Percentiles rank a stretch among this genome's conserved stretches.
These are phyloP conservation scores for Punctoribates punctum DNA, from an alignment of 2,888 invertebrate species.

Conservation along the genomic window DNA sequence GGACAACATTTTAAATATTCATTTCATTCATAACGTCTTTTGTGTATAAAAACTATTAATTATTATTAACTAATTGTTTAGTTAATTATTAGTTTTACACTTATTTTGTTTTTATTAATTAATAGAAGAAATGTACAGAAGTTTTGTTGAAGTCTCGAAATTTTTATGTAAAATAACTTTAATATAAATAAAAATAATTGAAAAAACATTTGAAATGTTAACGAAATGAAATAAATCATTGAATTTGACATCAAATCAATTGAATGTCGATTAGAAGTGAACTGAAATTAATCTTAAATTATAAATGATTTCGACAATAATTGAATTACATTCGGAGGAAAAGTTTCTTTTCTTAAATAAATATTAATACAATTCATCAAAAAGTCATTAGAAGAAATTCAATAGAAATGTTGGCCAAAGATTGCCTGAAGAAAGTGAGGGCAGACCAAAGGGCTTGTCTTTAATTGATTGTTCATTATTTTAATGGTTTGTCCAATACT, in stretches of 20 bases:
- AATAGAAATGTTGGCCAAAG: neutral
- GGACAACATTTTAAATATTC: neutral
- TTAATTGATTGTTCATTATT: conserved; percentile 31
- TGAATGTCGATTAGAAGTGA: neutral
- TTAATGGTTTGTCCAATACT: conserved; percentile 25
- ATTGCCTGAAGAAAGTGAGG: neutral
- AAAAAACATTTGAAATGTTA: neutral
- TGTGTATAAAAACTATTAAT: neutral
- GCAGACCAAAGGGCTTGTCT: neutral
- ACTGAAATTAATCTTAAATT: neutral
- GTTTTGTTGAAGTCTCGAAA: neutral
- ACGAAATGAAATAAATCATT: too few species aligned
- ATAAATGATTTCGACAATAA: neutral
- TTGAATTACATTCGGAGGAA: too few species aligned
- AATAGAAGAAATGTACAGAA: conserved; percentile 8
- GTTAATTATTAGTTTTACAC: neutral
- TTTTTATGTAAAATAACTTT: conserved; percentile 18
- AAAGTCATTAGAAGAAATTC: neutral
- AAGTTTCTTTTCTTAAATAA: too few species aligned
- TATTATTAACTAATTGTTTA: neutral
- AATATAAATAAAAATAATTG: neutral
- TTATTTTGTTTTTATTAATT: neutral
- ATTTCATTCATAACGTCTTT: neutral
- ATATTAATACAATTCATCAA: neutral
- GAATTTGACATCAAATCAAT: neutral